Base-by-base conservation (phyloP, 1,140 invertebrate genomes). In the Heliconius himera region DNA sequence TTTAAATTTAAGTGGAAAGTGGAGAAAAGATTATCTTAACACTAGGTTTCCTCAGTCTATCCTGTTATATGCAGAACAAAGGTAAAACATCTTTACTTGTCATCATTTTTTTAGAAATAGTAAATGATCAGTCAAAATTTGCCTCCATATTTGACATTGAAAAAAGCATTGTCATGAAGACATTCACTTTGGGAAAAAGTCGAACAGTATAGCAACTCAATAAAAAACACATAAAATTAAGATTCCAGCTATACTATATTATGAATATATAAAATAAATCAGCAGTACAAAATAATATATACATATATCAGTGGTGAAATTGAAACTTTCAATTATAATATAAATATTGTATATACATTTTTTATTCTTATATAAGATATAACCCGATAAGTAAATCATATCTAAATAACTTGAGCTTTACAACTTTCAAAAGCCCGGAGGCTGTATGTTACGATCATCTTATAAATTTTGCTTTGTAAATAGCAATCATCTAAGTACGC, bases 391-490 rank as follows among this genome's bases (percentile, higher is more conserved):
- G 60, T 66, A 66, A 66, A 66, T n/a, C 60, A 16, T 66, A 66
- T 66, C 60, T 22, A 29, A 66, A 66, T 29, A 66, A 66, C 60
- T 26, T 29, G 60, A 66, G 56, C 56, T 26, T 60, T 26, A n/a
- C 56, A 60, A 66, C 60, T 66, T 41, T 51, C 46, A 51, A 51
- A 74, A 74, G 22, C 26, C 46, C 46, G 20, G 29, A 22, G 51
- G 54, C 54, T n/a, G 13, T 33, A 18, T 66, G 54, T 36, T 60
- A 75, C 54, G 56, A 75, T 56, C 26, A 54, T 66, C 60, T 60
- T 76, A 76, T 20, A 66, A 76, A 76, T 76, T 66, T 38, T 70
- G 3, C 60, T 76, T 16, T 70, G n/a, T 76, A 76, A 76, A 49
- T 70, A 76, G 33, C 66, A 26, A 74, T 56, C 33, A 72, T 20